Base-by-base conservation (phyloP, 2,113 vertebrate genomes). In the Oreotrochilus melanogaster region DNA sequence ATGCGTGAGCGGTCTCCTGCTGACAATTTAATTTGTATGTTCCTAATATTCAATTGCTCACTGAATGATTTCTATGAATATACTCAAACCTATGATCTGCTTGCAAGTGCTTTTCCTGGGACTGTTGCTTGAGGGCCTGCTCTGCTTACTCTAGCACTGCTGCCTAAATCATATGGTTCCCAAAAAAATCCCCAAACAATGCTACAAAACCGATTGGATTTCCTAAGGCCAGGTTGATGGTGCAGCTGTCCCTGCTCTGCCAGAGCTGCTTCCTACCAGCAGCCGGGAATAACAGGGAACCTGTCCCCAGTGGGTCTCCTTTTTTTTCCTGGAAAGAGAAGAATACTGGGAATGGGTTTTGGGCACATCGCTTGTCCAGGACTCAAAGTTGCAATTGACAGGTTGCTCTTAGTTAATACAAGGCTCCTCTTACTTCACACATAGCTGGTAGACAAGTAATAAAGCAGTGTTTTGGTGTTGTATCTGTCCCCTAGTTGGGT, bases 1-100 rank as follows among this genome's bases (percentile, higher is more conserved):
- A 76, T 30, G 25, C 3, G 4, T 18, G 82, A 95, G 69, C 84
- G 42, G 31, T n/a, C 91, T 86, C 74, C 82, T 93, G 82, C 64
- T 90, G 94, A 85, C 87, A 64, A 28, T 81, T 70, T 91, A 47
- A 88, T 91, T 88, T 74, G 48, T 39, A n/a, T 39, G 39, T 71
- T 90, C 72, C 37, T 90, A 90, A 84, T 90, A 80, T 88, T 47
- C 78, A 91, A 89, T 72, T 61, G 83, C 61, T 75, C 73, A 25
- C 69, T 23, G 72, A 89, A 60, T 18, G 11, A 73, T 82, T 85
- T 76, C 78, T 50, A 2, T 85, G 25, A 75, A 54, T 66, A 53
- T 18, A 22, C 5, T 33, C 67, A 56, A 56, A 51, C 12, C 53
- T 57, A 14, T 1, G 8, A 50, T 24, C 31, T 45, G 89, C 65